Conservation (phyloP, 2,113 vertebrate species). For the Carassius auratus region DNA sequence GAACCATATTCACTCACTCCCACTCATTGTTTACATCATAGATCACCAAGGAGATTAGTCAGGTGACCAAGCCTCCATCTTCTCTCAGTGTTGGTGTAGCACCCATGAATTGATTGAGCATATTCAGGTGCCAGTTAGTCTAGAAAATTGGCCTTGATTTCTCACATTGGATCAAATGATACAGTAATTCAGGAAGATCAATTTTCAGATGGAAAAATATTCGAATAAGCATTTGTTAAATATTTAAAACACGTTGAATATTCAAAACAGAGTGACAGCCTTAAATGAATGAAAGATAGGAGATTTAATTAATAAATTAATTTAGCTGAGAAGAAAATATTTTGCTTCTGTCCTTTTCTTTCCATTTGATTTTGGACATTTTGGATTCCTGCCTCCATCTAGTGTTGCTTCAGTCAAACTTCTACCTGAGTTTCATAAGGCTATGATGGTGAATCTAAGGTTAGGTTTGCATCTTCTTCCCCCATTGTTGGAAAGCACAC, state of each 20-base stretch:
- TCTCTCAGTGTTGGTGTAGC: neutral
- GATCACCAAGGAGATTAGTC: conserved; percentile 42
- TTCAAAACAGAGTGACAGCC: neutral
- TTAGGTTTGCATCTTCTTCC: neutral
- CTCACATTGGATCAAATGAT: neutral
- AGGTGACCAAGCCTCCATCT: neutral
- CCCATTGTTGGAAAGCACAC: neutral
- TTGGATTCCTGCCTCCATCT: conserved; percentile 40
- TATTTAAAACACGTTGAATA: conserved; percentile 18
- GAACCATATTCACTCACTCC: neutral
- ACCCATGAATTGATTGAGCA: conserved; percentile 10
- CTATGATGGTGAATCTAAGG: conserved; percentile 2
- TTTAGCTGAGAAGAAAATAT: neutral
- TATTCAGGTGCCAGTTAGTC: conserved; percentile 1
- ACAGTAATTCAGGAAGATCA: neutral
- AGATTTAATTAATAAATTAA: neutral
- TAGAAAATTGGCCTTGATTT: conserved; percentile 19
- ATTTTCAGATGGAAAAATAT: conserved; percentile 7
- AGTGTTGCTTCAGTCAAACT: conserved; percentile 44
- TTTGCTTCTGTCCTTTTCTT: neutral
- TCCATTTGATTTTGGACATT: conserved; percentile 10
- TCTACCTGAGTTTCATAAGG: conserved; percentile 28
- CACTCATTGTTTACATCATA: conserved; percentile 30
- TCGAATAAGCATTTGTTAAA: conserved; percentile 14
- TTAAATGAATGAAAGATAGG: neutral